Percentiles rank a stretch among this genome's conserved stretches.
These are phyloP conservation scores for Coracias cyanogaster DNA, from an alignment of 2,797 vertebrate species.

Conservation along the genomic window DNA sequence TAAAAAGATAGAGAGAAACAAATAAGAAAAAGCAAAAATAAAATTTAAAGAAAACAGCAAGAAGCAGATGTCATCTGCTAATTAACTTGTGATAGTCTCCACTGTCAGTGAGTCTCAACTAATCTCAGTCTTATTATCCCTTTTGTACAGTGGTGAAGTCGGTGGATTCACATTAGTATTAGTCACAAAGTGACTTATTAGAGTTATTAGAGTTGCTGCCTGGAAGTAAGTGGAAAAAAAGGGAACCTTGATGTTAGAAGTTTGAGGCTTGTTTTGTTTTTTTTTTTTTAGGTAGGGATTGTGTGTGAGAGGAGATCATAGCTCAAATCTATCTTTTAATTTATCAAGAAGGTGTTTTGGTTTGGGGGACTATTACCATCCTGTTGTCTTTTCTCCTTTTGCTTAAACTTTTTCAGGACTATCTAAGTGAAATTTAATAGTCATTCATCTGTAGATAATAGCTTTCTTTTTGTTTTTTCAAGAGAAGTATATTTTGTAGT, in stretches of 20 bases:
- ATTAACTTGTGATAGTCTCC: not conserved
- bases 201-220: not conserved
- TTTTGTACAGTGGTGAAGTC: not conserved
- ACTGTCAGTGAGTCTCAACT: too few species aligned
- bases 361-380: not conserved
- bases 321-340: not conserved
- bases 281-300: not conserved
- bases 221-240: not conserved
- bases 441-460: not conserved
- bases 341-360: not conserved
- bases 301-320: not conserved
- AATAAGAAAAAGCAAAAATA: not conserved
- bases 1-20: not conserved
- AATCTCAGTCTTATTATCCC: too few species aligned
- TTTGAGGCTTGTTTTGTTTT: not conserved
- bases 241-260: not conserved
- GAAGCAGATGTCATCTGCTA: not conserved
- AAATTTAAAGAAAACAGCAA: not conserved
- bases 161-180: not conserved
- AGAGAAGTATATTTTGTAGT: not conserved
- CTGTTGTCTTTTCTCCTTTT: not conserved
- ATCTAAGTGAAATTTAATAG: not conserved
- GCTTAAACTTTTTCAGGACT: not conserved
- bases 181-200: not conserved
- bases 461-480: not conserved